Evolutionary conservation across 2,113 vertebrate genomes (phyloP).

Genomic region (Xenopus borealis): DNA sequence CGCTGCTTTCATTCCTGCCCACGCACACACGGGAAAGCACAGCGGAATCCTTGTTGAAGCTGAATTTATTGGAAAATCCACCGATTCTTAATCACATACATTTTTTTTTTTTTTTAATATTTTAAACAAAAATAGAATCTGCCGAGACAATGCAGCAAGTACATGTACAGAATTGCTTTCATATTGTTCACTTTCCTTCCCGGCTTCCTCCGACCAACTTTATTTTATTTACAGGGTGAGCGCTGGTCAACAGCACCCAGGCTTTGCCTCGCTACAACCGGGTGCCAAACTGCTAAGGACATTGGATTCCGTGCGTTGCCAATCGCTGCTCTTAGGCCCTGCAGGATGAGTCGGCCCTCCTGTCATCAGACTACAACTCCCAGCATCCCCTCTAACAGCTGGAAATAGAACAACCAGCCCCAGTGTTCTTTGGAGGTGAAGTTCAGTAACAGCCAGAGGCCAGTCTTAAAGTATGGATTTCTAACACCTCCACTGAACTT

Average conservation of each 20-base stretch:
- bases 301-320: no score
- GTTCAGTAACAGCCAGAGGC: no score
- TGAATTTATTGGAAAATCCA: conserved; percentile 98
- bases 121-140: conserved; percentile 98
- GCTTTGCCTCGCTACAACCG: neutral
- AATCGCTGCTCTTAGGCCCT: no score
- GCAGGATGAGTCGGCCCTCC: no score
- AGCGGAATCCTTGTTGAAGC: conserved; percentile 87
- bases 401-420: no score
- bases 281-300: neutral
- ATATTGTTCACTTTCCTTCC: conserved; percentile 80
- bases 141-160: conserved; percentile 91
- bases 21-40: no score
- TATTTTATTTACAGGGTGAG: conserved; percentile 85
- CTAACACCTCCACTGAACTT: no score
- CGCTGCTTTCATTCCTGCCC: no score
- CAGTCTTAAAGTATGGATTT: no score
- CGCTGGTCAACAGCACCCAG: conserved; percentile 92
- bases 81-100: conserved; percentile 93
- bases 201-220: conserved; percentile 64
- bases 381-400: no score
- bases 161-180: conserved; percentile 92
- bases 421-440: no score
- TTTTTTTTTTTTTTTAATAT: conserved; percentile 76
- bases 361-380: no score